Evolutionary conservation across 2,113 vertebrate species (phyloP), one percentile per base, ranked within the genome.

Genomic region (Turnix velox): DNA sequence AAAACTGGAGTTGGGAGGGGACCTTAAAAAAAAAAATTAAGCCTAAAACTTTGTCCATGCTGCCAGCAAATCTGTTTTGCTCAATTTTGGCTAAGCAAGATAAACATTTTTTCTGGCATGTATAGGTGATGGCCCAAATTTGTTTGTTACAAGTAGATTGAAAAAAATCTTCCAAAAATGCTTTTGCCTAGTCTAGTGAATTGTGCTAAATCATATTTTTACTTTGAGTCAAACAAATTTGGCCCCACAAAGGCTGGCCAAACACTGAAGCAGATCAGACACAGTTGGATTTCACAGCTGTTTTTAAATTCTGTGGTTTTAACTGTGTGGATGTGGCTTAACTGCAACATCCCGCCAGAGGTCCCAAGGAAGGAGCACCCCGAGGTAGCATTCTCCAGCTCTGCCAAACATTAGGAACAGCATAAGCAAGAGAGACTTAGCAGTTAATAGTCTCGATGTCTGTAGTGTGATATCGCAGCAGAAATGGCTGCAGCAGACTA

Each of bases 41-140:
- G 80, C 79, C 30, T 93, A 81, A 86, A 84, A 11, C 72, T 93
- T 69, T 87, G 57, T 95, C 92, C 46, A 6, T 42, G 46, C 84
- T 91, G 82, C 87, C 95, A 96, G 33, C 52, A 92, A 73, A 66
- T 81, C 72, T 94, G 58, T 93, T 95, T 93, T 94, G 90, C 75
- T 92, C 63, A 51, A 30, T 92, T 88, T 84, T 84, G 75, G 69
- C 88, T 88, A 81, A 86, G 83, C 72, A 51, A 77, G 45, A 75
- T 80, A 90, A 94, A 95, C 85, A 86, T 95, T 94, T 94, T 94
- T 95, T 95, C 93, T 94, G 95, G 93, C 90, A 31, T n/a, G 24
- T 80, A 72, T 75, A 87, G 66, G 58, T 91, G 40, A 46, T 84
- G 66, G 80, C 81, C 94, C 74, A 84, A 69, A 84, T 93, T 84